Base-by-base conservation (phyloP, 2,797 vertebrate species). In the Triplophysa bombifrons region DNA sequence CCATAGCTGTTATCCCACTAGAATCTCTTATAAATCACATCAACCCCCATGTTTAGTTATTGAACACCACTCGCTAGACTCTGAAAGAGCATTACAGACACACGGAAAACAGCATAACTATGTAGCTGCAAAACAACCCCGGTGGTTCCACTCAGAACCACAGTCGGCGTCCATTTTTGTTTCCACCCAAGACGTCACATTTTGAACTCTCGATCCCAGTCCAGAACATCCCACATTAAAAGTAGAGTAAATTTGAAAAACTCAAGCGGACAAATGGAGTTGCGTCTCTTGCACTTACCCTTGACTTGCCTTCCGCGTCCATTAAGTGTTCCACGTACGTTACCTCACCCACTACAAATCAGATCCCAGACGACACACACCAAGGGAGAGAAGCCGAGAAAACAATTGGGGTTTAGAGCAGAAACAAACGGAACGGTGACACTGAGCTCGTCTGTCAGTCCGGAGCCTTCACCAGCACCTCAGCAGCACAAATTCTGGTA, bases 291-390 rank as follows among this genome's bases (percentile, higher is more conserved):
- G 94, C 95, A 99, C 98, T 99, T 99, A 99, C 98, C 98, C 97
- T 99, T 94, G 98, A 99, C 95, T 99, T 99, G 95, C 97, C 98
- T 99, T 99, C 98, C 93, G 96, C 96, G 96, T 99, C 98, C 98
- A 97, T 98, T 98, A 99, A 99, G 97, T 99, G 98, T 95, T 99
- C 97, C 97, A 99, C 98, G 98, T 99, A 99, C 96, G 98, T 99
- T 96, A 99, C 98, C 96, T 99, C 98, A 99, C 98, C 98, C 97
- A 99, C 98, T 99, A 99, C 95, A 99, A 99, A 99, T 98, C 96
- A 99, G 98, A 99, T 98, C 97, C 97, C 98, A 98, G 97, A 98
- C 95, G 98, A 98, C 96, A 99, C 96, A 99, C 95, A 98, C 98
- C 97, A 98, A 96, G 94, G 97, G 96, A 98, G 96, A 98, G 96